phyloP scores from a whole-genome alignment of 2,113 vertebrate species.

The Erythrocercus mccallii region DNA sequence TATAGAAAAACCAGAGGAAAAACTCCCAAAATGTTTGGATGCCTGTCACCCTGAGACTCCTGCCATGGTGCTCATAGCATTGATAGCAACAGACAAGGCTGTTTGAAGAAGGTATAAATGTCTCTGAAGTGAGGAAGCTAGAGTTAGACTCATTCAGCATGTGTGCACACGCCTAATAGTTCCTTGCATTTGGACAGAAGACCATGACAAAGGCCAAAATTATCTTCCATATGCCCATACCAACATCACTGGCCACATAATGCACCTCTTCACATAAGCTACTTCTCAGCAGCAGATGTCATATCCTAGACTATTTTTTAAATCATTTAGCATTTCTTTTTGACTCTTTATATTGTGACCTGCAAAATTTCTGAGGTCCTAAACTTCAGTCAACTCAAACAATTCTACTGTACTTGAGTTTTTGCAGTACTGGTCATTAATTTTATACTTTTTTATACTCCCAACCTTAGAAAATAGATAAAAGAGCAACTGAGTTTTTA shows the following conservation, averaged over 20 bases:
- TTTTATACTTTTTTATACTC: background rate
- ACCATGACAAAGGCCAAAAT: background rate
- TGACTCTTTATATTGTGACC: background rate
- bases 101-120: background rate
- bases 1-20: background rate
- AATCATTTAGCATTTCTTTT: background rate
- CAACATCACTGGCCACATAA: background rate
- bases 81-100: background rate
- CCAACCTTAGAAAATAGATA: background rate
- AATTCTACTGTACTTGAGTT: background rate
- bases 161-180: background rate
- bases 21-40: background rate
- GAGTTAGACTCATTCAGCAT: background rate
- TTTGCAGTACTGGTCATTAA: background rate
- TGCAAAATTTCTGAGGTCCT: background rate
- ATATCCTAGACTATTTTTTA: background rate
- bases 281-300: background rate
- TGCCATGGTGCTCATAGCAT: background rate
- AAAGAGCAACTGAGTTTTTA: background rate
- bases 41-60: background rate
- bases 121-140: background rate
- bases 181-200: background rate
- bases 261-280: background rate
- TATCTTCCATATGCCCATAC: background rate
- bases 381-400: background rate